Evolutionary conservation across 1,140 invertebrate genomes (phyloP).

Genomic region (Latrodectus geometricus): DNA sequence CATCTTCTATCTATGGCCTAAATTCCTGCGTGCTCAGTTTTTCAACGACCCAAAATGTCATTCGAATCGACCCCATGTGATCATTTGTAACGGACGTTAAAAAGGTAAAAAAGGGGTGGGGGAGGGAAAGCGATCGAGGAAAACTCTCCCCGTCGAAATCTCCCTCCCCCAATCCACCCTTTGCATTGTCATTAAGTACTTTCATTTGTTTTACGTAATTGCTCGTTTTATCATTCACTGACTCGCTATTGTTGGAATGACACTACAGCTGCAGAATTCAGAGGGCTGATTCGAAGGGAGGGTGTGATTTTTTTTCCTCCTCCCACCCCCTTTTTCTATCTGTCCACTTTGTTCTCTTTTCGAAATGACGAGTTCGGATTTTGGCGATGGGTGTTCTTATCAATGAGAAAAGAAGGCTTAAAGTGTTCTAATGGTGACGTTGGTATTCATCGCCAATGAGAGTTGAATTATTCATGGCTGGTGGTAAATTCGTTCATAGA

Average conservation of each 20-base stretch:
- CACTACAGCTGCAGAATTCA: neutral
- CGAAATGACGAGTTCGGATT: conserved; percentile 6
- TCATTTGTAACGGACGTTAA: conserved; percentile 57
- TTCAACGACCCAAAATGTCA: conserved; percentile 36
- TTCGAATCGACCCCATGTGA: neutral
- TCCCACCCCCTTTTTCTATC: neutral
- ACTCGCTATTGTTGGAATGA: neutral
- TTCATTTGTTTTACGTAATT: conserved; percentile 62
- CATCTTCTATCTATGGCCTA: too few relatives aligned
- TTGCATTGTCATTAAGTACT: conserved; percentile 56
- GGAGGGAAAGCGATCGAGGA: neutral
- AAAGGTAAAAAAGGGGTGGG: conserved; percentile 19
- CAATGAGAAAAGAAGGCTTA: conserved; percentile 23
- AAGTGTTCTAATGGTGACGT: conserved; percentile 33
- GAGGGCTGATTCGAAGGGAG: too few relatives aligned
- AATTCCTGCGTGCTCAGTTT: conserved; percentile 33
- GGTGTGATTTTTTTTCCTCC: neutral
- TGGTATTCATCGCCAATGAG: neutral
- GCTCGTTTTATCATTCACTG: conserved; percentile 48
- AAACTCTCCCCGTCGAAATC: neutral
- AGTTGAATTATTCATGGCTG: conserved; percentile 36
- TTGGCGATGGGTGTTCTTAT: conserved; percentile 32
- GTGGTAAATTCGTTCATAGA: neutral
- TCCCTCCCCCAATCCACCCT: neutral
- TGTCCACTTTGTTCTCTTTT: conserved; percentile 19